Evolutionary conservation across 35 echinoderm and acorn worm species (phyloP).

Genomic region (Apostichopus parvimensis): DNA sequence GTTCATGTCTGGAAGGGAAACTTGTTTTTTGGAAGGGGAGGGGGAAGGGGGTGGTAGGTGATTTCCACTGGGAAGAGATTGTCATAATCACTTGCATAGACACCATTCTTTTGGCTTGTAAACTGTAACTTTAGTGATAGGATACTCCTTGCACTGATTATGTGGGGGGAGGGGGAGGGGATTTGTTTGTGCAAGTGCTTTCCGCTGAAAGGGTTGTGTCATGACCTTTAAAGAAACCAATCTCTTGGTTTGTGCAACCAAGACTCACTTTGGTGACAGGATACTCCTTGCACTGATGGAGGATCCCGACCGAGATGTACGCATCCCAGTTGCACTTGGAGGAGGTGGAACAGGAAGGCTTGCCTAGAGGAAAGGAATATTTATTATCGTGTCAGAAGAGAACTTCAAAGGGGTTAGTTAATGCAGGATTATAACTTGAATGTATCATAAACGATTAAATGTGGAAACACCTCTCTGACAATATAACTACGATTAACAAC

Average conservation of each 20-base stretch:
- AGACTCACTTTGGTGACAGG: constrained; percentile 51
- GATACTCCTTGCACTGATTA: constrained; percentile 68
- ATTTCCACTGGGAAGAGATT: no score
- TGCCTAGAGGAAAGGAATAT: constrained; percentile 56
- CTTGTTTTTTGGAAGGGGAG: constrained; percentile 19
- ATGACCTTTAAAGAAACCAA: no score
- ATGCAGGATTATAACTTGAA: not conserved
- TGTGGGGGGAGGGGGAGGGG: no score
- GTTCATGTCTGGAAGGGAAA: not conserved
- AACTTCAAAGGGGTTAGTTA: not conserved
- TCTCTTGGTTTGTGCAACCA: no score
- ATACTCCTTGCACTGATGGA: constrained; percentile 82
- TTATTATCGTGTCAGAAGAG: not conserved
- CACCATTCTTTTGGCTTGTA: no score
- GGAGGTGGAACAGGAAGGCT: constrained; percentile 86
- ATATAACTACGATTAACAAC: no score
- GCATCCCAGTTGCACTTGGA: constrained; percentile 72
- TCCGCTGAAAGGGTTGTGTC: no score
- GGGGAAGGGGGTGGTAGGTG: no score
- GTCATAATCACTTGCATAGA: no score
- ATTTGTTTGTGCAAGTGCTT: no score
- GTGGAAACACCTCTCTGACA: no score
- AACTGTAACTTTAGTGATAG: constrained; percentile 46
- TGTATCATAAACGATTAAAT: no score
- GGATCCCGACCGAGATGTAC: constrained; percentile 81